A percentile compares a stretch with the other conserved stretches of the same genome.
phyloP scores from a whole-genome alignment of 2,797 vertebrate genomes.

The Lagorchestes hirsutus region DNA sequence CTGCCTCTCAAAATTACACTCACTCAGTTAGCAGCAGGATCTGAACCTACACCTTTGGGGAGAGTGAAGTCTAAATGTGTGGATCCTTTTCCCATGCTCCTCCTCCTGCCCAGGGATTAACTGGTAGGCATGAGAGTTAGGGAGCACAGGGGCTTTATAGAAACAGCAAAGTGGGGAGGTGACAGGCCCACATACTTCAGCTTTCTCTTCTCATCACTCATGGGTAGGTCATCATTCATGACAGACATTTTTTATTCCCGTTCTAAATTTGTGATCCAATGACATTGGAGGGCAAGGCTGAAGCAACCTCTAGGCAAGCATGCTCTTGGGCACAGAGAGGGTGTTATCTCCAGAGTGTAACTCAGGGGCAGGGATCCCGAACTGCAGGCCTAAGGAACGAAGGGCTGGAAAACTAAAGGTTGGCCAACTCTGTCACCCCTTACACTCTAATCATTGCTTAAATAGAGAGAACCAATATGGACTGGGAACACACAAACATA shows the following conservation, averaged over 20 bases:
- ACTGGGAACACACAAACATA: neutral
- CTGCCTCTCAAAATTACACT: neutral
- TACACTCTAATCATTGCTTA: neutral
- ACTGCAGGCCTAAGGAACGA: neutral
- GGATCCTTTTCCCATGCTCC: too few relatives aligned
- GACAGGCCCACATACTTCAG: neutral
- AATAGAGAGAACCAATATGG: neutral
- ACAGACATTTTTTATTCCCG: neutral
- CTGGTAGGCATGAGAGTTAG: neutral
- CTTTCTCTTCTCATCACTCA: neutral
- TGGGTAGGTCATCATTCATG: neutral
- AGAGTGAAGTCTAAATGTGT: neutral
- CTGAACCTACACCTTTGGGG: neutral
- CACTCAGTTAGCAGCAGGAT: neutral
- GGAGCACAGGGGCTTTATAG: neutral
- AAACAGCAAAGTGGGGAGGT: neutral
- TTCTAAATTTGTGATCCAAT: neutral
- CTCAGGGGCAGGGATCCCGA: neutral
- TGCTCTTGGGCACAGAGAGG: neutral
- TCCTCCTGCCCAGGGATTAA: neutral
- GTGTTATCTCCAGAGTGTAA: neutral
- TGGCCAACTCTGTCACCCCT: neutral
- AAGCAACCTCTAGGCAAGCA: neutral
- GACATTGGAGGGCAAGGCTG: neutral
- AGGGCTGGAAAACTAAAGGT: neutral